Base-by-base conservation (phyloP, 2,113 vertebrate species). In the Globicephala melas region DNA sequence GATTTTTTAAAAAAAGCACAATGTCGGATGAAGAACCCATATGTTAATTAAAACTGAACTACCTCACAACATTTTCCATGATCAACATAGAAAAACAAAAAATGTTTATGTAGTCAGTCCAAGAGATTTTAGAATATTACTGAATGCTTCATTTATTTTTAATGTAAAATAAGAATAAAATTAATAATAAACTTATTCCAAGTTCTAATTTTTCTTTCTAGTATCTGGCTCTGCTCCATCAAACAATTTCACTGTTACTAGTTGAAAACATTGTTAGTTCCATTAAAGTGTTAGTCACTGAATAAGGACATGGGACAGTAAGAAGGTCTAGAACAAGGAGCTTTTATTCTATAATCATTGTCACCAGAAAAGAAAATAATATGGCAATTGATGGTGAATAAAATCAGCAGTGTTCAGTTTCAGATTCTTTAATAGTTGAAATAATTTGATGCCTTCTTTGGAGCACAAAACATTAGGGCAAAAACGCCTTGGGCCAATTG, bases 351-450 rank as follows among this genome's bases (percentile, higher is more conserved):
- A 15, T 50, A 91, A 38, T 20, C 60, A 74, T 6, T 82, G 62
- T 63, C 15, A 85, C 10, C 38, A 62, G 71, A 84, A 80, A 41
- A 26, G 53, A 79, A 86, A 92, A 81, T 62, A 58, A 15, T 33
- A 53, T 38, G 28, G 68, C 47, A 92, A 50, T 2, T 67, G 62
- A 76, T 68, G 63, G 38, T 90, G 38, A 89, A 63, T 94, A 79
- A 96, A 86, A 20, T 89, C 47, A 89, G 26, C 12, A 92, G 15
- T 55, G 44, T 47, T 47, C 33, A 38, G 17, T 88, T 79, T 81
- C 44, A 94, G 79, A 63, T 86, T 95, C 21, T 96, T 86, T 80
- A 93, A 36, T 25, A 89, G 23, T 76, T 94, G 65, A 96, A 91
- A 96, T 83, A 77, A 91, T 86, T 36, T 74, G 53, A 96, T 92